These are phyloP conservation scores for Dendrolimus kikuchii DNA, from an alignment of 1,140 invertebrate genomes.

Conservation along the genomic window DNA sequence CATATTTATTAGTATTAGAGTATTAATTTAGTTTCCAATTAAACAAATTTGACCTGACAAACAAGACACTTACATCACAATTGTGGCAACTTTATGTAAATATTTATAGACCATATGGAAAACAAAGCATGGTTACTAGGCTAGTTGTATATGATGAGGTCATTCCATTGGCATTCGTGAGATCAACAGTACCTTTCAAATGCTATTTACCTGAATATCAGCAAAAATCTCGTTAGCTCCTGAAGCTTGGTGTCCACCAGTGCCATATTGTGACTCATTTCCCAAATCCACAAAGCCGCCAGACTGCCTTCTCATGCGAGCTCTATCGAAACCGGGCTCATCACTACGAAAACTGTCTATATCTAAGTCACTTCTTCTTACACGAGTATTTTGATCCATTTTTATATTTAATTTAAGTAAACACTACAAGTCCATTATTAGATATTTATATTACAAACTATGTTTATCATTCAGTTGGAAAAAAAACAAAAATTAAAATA, in stretches of 20 bases:
- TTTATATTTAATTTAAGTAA: slow-evolving; percentile 8
- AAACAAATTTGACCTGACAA: no score
- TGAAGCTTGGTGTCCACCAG: slow-evolving; percentile 86
- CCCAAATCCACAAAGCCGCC: slow-evolving; percentile 80
- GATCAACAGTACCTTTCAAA: background rate
- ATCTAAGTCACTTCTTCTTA: slow-evolving; percentile 51
- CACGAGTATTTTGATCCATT: slow-evolving; percentile 53
- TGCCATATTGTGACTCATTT: slow-evolving; percentile 81
- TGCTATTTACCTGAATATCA: slow-evolving; percentile 81
- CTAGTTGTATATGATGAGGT: background rate
- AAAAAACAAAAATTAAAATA: no score
- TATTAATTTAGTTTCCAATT: no score
- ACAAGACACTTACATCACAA: no score
- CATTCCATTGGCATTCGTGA: background rate
- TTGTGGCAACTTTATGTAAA: no score
- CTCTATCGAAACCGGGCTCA: slow-evolving; percentile 51
- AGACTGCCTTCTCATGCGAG: slow-evolving; percentile 66
- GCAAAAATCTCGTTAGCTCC: slow-evolving; percentile 91
- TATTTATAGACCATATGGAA: no score
- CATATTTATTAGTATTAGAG: no score
- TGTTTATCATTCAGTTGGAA: no score
- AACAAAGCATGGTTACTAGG: background rate
- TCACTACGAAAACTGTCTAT: slow-evolving; percentile 57
- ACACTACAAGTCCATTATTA: no score
- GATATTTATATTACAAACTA: no score